Evolutionary conservation across 2,113 vertebrate genomes (phyloP).

Genomic region (Grallaria varia): DNA sequence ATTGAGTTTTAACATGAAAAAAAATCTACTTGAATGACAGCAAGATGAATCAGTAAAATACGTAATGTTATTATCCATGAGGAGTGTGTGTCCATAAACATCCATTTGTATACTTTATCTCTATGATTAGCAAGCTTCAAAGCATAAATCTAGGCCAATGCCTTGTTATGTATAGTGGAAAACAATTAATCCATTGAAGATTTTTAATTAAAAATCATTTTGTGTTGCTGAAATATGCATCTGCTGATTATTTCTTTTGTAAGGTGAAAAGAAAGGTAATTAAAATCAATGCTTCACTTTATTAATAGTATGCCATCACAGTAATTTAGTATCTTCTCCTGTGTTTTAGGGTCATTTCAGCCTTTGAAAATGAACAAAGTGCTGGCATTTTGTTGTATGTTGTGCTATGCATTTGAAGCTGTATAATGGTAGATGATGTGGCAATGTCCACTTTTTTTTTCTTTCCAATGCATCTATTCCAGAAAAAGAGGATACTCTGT

Average conservation of each 20-base stretch:
- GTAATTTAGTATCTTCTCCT: neutral
- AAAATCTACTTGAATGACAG: neutral
- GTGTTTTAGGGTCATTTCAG: neutral
- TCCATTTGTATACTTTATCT: neutral
- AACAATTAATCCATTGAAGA: neutral
- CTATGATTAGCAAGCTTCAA: neutral
- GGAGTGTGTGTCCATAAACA: neutral
- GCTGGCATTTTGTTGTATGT: neutral
- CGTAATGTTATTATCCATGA: neutral
- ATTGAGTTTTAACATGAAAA: neutral
- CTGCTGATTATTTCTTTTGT: slow-evolving; percentile 26
- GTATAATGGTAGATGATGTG: neutral
- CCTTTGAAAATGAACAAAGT: neutral
- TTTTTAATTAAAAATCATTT: neutral
- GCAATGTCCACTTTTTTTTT: neutral
- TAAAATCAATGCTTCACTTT: neutral
- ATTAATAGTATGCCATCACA: neutral
- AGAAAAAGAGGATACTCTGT: neutral
- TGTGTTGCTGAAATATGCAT: neutral
- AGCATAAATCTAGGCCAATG: neutral
- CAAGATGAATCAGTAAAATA: neutral
- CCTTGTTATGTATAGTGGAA: neutral
- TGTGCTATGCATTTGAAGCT: neutral
- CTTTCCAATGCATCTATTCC: neutral
- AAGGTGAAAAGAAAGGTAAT: slow-evolving; percentile 32